A percentile compares a stretch with the other conserved stretches of the same genome.
Evolutionary conservation across 2,797 vertebrate species (phyloP).

Genomic region (Neosalanx taihuensis): DNA sequence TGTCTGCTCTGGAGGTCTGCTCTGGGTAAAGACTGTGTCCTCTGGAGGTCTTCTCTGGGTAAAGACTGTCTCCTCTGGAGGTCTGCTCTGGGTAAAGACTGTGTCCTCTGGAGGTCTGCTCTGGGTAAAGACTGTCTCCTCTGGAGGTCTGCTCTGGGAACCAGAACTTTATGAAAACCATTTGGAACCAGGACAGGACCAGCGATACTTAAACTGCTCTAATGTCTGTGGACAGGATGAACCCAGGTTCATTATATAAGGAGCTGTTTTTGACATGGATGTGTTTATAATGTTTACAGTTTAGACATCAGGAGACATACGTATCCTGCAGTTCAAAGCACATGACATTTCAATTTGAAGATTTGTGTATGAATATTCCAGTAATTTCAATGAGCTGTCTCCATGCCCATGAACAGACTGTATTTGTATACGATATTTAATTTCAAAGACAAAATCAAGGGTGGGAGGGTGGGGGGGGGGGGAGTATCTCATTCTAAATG

Average conservation of each 20-base stretch:
- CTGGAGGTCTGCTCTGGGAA: neutral
- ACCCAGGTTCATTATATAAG: slow-evolving; percentile 58
- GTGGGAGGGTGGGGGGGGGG: slow-evolving; percentile 50
- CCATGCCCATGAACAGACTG: slow-evolving; percentile 68
- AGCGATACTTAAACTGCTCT: slow-evolving; percentile 61
- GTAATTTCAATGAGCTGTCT: slow-evolving; percentile 57
- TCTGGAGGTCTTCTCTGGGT: no score
- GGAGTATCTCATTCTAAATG: slow-evolving; percentile 75
- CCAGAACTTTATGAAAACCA: slow-evolving; percentile 37
- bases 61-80: slow-evolving; percentile 43
- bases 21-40: slow-evolving; percentile 35
- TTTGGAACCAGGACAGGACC: slow-evolving; percentile 62
- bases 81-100: neutral
- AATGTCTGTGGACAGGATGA: slow-evolving; percentile 58
- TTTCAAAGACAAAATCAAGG: slow-evolving; percentile 75
- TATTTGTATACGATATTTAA: slow-evolving; percentile 75
- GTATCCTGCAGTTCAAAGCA: slow-evolving; percentile 62
- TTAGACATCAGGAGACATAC: slow-evolving; percentile 45
- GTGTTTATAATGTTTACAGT: slow-evolving; percentile 60
- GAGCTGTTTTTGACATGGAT: slow-evolving; percentile 70
- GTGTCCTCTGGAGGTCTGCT: no score
- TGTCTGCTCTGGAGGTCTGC: no score
- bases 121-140: neutral
- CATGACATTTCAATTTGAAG: slow-evolving; percentile 62
- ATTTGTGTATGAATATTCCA: slow-evolving; percentile 73